A percentile compares a stretch with the other conserved stretches of the same genome.
Evolutionary conservation across 1,140 invertebrate species (phyloP).

Genomic region (Macrobrachium rosenbergii): DNA sequence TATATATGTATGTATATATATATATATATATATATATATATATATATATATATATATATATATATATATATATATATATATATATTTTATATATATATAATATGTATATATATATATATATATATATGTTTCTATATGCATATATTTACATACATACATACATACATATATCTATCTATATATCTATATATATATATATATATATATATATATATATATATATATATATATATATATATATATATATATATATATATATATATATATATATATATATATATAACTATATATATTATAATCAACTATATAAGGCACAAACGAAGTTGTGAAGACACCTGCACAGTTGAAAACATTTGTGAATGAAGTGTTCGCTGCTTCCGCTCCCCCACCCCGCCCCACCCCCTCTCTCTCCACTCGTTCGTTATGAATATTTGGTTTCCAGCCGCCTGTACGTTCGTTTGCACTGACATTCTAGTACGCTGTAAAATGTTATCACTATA

Average conservation of each 20-base stretch:
- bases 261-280: not conserved
- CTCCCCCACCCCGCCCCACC: too few relatives aligned
- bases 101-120: constrained; percentile 6
- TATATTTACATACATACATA: constrained; percentile 36
- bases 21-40: constrained; percentile 19
- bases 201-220: constrained; percentile 9
- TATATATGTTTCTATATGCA: constrained; percentile 1
- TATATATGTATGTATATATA: constrained; percentile 20
- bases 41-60: constrained; percentile 25
- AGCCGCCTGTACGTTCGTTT: too few relatives aligned
- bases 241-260: too few relatives aligned
- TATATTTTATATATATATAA: not conserved
- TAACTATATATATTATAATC: not conserved
- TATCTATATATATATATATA: constrained; percentile 14
- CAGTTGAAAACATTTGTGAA: too few relatives aligned
- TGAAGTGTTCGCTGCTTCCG: too few relatives aligned
- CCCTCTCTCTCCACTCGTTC: too few relatives aligned
- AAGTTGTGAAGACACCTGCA: too few relatives aligned
- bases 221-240: not conserved
- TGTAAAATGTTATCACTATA: too few relatives aligned
- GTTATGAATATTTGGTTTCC: too few relatives aligned
- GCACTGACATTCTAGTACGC: too few relatives aligned
- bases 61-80: constrained; percentile 11
- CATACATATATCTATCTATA: not conserved
- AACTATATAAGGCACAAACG: not conserved